Percentiles rank a stretch among this genome's conserved stretches.
Evolutionary conservation across 2,113 vertebrate species (phyloP).

Genomic region (Carassius gibelio): DNA sequence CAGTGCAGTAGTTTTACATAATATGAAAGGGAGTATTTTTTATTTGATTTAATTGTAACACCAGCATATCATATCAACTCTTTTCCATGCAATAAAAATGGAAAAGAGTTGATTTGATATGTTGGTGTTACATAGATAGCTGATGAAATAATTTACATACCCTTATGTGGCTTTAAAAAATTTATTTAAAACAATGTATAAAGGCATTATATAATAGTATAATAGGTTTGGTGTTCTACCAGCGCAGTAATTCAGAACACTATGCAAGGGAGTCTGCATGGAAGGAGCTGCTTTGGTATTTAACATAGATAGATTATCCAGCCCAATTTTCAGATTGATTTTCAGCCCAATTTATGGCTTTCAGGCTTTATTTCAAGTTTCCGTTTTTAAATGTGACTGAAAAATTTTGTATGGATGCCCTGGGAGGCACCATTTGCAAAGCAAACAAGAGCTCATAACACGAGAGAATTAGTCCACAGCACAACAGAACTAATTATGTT

Average conservation of each 20-base stretch:
- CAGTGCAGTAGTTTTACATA: no score
- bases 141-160: no score
- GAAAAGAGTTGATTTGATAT: no score
- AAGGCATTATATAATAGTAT: background rate
- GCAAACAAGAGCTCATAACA: background rate
- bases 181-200: background rate
- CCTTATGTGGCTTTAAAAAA: no score
- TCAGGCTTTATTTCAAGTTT: background rate
- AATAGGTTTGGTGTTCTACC: no score
- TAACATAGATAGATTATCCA: no score
- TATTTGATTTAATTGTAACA: no score
- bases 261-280: background rate
- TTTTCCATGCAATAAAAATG: no score
- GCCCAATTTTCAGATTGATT: background rate
- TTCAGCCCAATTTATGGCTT: background rate
- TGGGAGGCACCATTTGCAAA: background rate
- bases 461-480: background rate
- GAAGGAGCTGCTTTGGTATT: background rate
- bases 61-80: no score
- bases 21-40: no score
- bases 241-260: no score
- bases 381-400: background rate
- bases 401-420: background rate
- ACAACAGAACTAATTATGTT: constrained; percentile 1
- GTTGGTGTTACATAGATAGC: no score